A percentile compares a stretch with the other conserved stretches of the same genome.
Conservation (phyloP, 2,888 invertebrate genomes). For the Actias luna region DNA sequence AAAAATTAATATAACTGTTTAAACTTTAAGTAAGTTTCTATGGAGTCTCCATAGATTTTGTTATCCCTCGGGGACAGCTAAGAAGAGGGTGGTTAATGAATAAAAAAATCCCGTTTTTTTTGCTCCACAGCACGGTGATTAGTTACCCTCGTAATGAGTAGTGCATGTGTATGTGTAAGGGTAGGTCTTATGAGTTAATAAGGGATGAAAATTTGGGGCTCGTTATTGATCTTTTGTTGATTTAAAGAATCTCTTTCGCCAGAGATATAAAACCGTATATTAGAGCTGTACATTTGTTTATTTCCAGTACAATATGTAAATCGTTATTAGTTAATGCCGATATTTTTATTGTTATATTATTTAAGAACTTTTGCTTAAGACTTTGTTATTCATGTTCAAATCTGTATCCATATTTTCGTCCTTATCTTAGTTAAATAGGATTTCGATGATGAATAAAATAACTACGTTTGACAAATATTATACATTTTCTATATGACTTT, state of each 20-base stretch:
- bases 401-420: too few species aligned
- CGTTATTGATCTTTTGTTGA: constrained; percentile 53
- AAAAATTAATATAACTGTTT: neutral
- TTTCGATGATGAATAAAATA: too few species aligned
- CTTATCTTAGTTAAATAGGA: too few species aligned
- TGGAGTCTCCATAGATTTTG: constrained; percentile 38
- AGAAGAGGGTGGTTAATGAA: constrained; percentile 81
- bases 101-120: constrained; percentile 78
- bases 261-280: neutral
- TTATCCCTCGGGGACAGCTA: constrained; percentile 54
- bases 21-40: neutral
- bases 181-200: constrained; percentile 68
- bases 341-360: too few species aligned
- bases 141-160: constrained; percentile 80
- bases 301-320: too few species aligned
- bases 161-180: constrained; percentile 57
- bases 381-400: too few species aligned
- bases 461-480: too few species aligned
- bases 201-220: constrained; percentile 64
- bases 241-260: constrained; percentile 22
- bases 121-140: constrained; percentile 77
- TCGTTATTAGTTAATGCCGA: too few species aligned
- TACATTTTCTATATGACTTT: too few species aligned
- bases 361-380: too few species aligned
- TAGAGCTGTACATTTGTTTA: too few species aligned